phyloP scores from a whole-genome alignment of 2,888 invertebrate genomes.

The Chrysolina haemoptera region DNA sequence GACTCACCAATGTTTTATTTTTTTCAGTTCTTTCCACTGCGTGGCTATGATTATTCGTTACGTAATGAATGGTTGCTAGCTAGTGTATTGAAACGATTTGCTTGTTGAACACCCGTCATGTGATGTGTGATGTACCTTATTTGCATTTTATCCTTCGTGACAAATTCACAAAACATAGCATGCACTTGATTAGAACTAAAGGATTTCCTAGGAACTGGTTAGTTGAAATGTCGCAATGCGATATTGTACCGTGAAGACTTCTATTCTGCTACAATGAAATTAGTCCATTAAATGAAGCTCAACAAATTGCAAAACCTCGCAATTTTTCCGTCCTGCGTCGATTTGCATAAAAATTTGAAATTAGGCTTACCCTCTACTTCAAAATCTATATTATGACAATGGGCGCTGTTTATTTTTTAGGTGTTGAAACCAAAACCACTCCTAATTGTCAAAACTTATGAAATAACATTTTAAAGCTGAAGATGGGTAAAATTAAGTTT shows the following conservation, averaged over 20 bases:
- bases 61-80: slow-evolving; percentile 32
- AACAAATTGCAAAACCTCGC: no score
- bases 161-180: slow-evolving; percentile 7
- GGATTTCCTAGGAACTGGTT: not conserved
- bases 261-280: not conserved
- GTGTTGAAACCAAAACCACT: no score
- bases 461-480: no score
- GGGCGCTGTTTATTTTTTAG: no score
- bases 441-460: no score
- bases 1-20: slow-evolving; percentile 31
- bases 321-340: no score
- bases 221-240: not conserved
- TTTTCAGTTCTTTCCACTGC: slow-evolving; percentile 17
- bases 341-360: no score
- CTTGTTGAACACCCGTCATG: slow-evolving; percentile 27
- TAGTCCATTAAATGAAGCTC: no score
- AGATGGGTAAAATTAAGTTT: no score
- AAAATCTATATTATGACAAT: no score
- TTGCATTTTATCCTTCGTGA: slow-evolving; percentile 14
- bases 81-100: slow-evolving; percentile 31
- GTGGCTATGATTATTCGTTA: slow-evolving; percentile 29
- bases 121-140: slow-evolving; percentile 27
- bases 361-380: no score
- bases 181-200: slow-evolving; percentile 1
- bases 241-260: not conserved